Conservation (phyloP, 1,140 invertebrate species). For the Neodiprion virginianus region DNA sequence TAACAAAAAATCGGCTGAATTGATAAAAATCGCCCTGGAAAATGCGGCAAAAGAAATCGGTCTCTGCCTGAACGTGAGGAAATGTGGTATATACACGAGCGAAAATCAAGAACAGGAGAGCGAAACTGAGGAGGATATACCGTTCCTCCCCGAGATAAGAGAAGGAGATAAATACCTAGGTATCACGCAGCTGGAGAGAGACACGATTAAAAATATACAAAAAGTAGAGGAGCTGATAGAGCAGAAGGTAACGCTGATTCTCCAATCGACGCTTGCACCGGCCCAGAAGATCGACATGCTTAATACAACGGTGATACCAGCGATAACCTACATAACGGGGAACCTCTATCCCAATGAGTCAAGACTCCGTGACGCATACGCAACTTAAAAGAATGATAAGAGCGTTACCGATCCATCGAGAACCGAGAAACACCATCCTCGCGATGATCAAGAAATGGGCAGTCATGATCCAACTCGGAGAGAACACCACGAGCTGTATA, state of each 20-base stretch:
- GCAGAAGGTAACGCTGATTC: conserved; percentile 15
- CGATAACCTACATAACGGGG: conserved; percentile 9
- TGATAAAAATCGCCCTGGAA: background rate
- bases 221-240: conserved; percentile 18
- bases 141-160: conserved; percentile 29
- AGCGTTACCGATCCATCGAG: conserved; percentile 23
- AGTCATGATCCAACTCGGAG: conserved; percentile 23
- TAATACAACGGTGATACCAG: conserved; percentile 14
- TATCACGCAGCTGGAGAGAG: conserved; percentile 27
- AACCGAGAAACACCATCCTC: conserved; percentile 26
- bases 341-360: conserved; percentile 19
- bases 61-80: conserved; percentile 28
- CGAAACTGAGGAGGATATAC: conserved; percentile 15
- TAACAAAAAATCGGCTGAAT: conserved; percentile 19
- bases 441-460: conserved; percentile 32
- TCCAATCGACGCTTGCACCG: conserved; percentile 25
- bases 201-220: conserved; percentile 21
- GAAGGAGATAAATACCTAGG: conserved; percentile 33
- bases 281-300: conserved; percentile 28
- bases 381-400: conserved; percentile 20
- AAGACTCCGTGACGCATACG: conserved; percentile 25
- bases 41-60: conserved; percentile 26
- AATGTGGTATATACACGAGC: conserved; percentile 29
- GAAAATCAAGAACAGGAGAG: conserved; percentile 16
- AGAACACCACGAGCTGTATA: conserved; percentile 27